These are phyloP conservation scores for Myiagra hebetior DNA, from an alignment of 2,113 vertebrate genomes.

Conservation along the genomic window DNA sequence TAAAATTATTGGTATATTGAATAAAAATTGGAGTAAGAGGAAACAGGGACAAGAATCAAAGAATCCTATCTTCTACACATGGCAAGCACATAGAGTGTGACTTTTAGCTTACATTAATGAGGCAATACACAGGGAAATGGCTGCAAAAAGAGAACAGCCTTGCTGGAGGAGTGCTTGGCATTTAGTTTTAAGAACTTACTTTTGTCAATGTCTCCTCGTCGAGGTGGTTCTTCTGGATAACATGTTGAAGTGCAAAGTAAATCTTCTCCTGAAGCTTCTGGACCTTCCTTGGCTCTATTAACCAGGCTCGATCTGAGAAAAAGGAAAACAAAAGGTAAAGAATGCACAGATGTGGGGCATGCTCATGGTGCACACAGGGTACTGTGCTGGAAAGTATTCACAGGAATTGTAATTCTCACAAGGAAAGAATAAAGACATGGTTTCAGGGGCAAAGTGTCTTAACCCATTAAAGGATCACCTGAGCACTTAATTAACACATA, in stretches of 20 bases:
- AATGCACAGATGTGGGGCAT: not conserved
- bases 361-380: not conserved
- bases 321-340: not conserved
- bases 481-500: not conserved
- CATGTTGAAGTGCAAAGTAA: conserved; percentile 98
- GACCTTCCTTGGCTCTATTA: conserved; percentile 96
- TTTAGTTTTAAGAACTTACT: conserved; percentile 68
- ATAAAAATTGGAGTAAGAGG: not conserved
- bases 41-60: not conserved
- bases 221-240: conserved; percentile 99
- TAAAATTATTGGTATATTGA: not conserved
- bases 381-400: not conserved
- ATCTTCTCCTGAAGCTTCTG: conserved; percentile 99
- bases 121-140: not conserved
- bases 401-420: rapidly evolving
- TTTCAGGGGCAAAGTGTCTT: not conserved
- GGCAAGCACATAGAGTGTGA: not conserved
- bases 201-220: conserved; percentile 94
- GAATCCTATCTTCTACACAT: not conserved
- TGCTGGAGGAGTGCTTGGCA: rapidly evolving
- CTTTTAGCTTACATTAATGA: not conserved
- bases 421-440: not conserved
- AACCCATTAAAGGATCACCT: not conserved
- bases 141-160: not conserved
- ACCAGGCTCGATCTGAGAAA: conserved; percentile 91